Conservation (phyloP, 2,113 vertebrate genomes). For the Paralichthys olivaceus region DNA sequence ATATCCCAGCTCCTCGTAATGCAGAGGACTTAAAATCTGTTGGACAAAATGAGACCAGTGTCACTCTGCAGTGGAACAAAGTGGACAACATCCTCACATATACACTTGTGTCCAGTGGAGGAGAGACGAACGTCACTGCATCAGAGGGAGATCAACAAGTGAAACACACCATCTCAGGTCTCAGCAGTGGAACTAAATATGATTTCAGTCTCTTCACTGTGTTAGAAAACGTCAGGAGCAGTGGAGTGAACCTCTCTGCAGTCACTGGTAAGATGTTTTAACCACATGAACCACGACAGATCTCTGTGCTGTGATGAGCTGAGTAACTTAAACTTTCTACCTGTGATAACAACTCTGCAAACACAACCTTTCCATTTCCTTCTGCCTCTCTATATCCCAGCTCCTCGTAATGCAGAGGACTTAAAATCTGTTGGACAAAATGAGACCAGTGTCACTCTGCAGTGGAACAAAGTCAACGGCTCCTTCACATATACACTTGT, state of each 20-base stretch:
- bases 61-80: conserved; percentile 52
- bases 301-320: too few relatives aligned
- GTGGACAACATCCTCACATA: neutral
- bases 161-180: rapidly evolving
- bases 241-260: too few relatives aligned
- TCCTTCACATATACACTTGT: neutral
- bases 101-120: rapidly evolving
- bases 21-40: neutral
- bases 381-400: neutral
- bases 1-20: neutral
- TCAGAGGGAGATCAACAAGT: rapidly evolving
- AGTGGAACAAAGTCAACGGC: neutral
- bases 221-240: too few relatives aligned
- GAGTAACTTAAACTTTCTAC: too few relatives aligned
- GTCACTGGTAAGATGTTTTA: too few relatives aligned
- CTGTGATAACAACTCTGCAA: neutral
- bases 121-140: rapidly evolving
- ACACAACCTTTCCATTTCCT: too few relatives aligned
- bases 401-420: neutral
- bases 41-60: conserved; percentile 17
- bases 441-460: conserved; percentile 49
- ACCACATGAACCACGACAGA: too few relatives aligned
- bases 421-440: neutral
- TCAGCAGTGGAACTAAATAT: conserved; percentile 21
- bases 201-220: neutral